A percentile compares a stretch with the other conserved stretches of the same genome.
These are phyloP conservation scores for Oasisia sp. DNA, from an alignment of 2,888 invertebrate genomes.

Conservation along the genomic window DNA sequence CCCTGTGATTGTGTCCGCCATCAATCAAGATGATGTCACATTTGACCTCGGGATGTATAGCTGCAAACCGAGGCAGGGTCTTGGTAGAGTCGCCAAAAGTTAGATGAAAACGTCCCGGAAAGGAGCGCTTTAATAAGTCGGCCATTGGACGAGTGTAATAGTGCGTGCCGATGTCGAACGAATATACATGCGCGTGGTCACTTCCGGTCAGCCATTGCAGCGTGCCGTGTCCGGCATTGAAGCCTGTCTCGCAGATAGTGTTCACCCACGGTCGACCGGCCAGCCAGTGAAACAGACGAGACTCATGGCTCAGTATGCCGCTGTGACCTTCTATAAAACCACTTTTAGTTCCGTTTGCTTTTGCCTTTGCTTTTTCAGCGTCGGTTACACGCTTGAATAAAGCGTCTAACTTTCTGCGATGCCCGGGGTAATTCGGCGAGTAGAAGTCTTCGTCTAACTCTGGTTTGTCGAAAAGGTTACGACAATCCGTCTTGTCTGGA, in stretches of 20 bases:
- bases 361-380: neutral
- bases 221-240: neutral
- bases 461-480: too few species aligned
- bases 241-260: too few species aligned
- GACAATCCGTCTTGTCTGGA: too few species aligned
- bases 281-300: neutral
- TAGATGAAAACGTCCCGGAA: constrained; percentile 29
- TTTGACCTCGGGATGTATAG: too few species aligned
- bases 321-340: neutral
- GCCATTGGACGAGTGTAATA: constrained; percentile 32
- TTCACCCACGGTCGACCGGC: neutral
- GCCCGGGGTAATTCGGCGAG: too few species aligned
- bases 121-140: constrained; percentile 22
- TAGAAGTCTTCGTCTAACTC: too few species aligned
- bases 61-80: constrained; percentile 7
- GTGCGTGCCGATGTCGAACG: constrained; percentile 40
- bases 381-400: neutral
- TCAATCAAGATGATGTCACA: too few species aligned
- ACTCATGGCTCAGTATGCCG: neutral
- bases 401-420: neutral
- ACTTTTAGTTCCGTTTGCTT: too few species aligned
- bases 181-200: constrained; percentile 30
- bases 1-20: too few species aligned
- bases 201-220: constrained; percentile 36
- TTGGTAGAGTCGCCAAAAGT: constrained; percentile 36